Base-by-base conservation (phyloP, 2,888 invertebrate genomes). In the Clivina fossor region DNA sequence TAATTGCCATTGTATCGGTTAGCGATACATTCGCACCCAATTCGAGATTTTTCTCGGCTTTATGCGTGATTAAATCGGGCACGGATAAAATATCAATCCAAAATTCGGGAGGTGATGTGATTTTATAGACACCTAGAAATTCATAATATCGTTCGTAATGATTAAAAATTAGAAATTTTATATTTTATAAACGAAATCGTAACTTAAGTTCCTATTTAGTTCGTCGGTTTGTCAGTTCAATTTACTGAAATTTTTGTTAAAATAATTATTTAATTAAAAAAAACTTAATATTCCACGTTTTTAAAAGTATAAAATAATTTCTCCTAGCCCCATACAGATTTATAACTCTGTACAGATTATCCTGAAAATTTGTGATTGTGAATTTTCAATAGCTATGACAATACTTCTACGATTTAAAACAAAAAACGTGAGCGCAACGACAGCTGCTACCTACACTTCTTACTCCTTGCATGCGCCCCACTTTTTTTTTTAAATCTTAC, bases 11-110 rank as follows among this genome's bases (percentile, higher is more conserved):
- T 1, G 80, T 66, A 40, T 79, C 74, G 1, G 79, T 78, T n/a
- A 86, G 65, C 0, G 79, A 78, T 15, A 78, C 75, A 20, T 80
- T 81, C n/a, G 79, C 83, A 2, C 87, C 86, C 0, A 87, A 59
- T 0, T 76, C 71, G 7, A 85, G 68, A 37, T 76, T 75, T 54
- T 69, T 72, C 33, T 75, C 74, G 1, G 77, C 22, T 26, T 60
- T 57, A 62, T 78, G 66, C 0, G 62, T 71, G 49, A 78, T 79
- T 2, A 90, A 67, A 55, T 84, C 83, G 5, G 71, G 65, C 4
- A 89, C 73, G 1, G 72, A 72, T 38, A 79, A 80, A 0, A 88
- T 74, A 63, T 89, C 86, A 44, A 90, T 82, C 48, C 85, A 80
- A 3, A 80, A 69, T 58, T 78, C 75, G 47, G 78, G 76, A 11